Base-by-base conservation (phyloP, 2,888 invertebrate species). In the Pyrrhosoma nymphula region DNA sequence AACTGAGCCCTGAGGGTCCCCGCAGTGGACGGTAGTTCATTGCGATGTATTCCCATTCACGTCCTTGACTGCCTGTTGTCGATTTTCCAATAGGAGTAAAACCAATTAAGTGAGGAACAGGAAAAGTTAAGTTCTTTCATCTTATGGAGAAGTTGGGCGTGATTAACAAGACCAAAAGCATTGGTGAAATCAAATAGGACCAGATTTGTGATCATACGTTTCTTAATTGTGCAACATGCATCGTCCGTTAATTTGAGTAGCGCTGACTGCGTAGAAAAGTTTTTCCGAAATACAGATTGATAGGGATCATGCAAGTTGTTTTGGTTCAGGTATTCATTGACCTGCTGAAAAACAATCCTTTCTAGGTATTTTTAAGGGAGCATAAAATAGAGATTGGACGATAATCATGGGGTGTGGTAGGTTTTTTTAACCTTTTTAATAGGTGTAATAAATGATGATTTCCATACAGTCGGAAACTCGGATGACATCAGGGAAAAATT, bases 1-100 rank as follows among this genome's bases (percentile, higher is more conserved):
- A 63, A 63, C 63, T 14, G 63, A 63, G 20, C 63, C 63, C 23
- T 63, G 63, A 23, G 63, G 23, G 63, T 14, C 23, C 63, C 63
- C 63, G 23, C 16, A 63, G 23, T 4, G 63, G 63, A 63, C 20
- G 23, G 63, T 63, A 18, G 63, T 23, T 18, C 23, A 63, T 63
- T 63, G 63, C 23, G 63, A 63, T 63, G 69, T 69, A 69, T 69
- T 69, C 69, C 69, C n/a, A 69, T 69, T 69, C 69, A 69, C 69
- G n/a, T n/a, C 69, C 69, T 69, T 69, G 69, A 69, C 69, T 69
- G 23, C 69, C 69, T 69, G 69, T 26, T 69, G 69, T 6, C 3
- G 69, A 69, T 69, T 26, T 69, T 69, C 23, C 23, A 69, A 4
- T 6, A 20, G 23, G 16, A 20, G 18, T 6, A 18, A 8, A 63